Base-by-base conservation (phyloP, 2,797 vertebrate genomes). In the Pseudochirops corinnae region DNA sequence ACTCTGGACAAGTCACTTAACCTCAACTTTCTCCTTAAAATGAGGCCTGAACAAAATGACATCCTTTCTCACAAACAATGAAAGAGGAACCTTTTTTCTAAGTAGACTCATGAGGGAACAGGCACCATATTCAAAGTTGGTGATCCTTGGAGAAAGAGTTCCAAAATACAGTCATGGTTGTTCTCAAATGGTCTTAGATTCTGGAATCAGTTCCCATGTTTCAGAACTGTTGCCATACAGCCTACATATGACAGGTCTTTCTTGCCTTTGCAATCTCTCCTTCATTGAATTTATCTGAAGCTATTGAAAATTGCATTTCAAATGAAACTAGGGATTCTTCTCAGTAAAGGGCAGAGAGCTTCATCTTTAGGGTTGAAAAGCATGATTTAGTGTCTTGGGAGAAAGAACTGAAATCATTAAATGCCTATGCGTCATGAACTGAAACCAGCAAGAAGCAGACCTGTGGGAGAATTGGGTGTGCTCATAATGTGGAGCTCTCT, bases 181-280 rank as follows among this genome's bases (percentile, higher is more conserved):
- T 95, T 56, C 82, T 91, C 91, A 95, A 87, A 92, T 93, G 60
- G 56, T 94, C 92, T 58, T 95, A 2, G 90, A 29, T 60, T 16
- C 6, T 92, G n/a, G 56, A 93, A 31, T 95, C 96, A 93, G 55
- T 94, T 60, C 91, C 33, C 55, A 10, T 21, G 10, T 53, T 90
- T 96, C 46, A 95, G 82, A 97, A 96, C 92, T n/a, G 33, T 67
- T 67, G 12, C 31, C 31, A 18, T 90, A 18, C 2, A 33, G 7
- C 4, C 7, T 55, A 74, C 31, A 24, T 13, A 39, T 52, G 53
- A 9, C n/a, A 5, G 4, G 21, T 11, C 50, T 55, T 55, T 52
- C n/a, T 67, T 67, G 7, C 4, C 10, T 67, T 67, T 67, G 33
- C 12, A 33, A 29, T 62, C 62, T n/a, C 12, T 67, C 33, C 31